Base-by-base conservation (phyloP, 2,113 vertebrate species). In the Megalops atlanticus region DNA sequence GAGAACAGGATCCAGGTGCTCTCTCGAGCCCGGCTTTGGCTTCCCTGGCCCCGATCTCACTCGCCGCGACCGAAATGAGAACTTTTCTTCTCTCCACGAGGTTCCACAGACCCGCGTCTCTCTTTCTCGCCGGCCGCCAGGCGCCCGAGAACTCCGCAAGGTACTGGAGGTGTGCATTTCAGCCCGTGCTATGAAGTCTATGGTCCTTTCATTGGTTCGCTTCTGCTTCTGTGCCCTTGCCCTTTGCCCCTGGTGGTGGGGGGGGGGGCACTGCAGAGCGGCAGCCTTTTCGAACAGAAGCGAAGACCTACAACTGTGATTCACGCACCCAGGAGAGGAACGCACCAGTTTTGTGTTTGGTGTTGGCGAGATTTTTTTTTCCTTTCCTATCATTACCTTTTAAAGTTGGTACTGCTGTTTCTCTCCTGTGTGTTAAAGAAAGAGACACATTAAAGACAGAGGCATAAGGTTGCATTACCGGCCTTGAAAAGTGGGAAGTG, bases 241-340 rank as follows among this genome's bases (percentile, higher is more conserved):
- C 69, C 33, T 33, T 38, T 8, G n/a, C 58, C 58, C 54, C 58
- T n/a, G 58, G 24, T 8, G n/a, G 2, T 24, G n/a, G 58, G 8
- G 27, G 58, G n/a, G 27, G 2, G 2, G 24, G 58, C n/a, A 64
- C 16, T 21, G 49, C 58, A 64, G 58, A 64, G 18, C 0, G 11
- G 8, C 58, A 8, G 33, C 27, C 16, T 69, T 71, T 38, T 38
- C 11, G 69, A 71, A 71, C 33, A 36, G 69, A 71, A 74, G 18
- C 38, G 7, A 43, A 74, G 74, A 76, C 74, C 74, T 76, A 47
- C 74, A 76, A 76, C 74, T 76, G 74, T 76, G 74, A 76, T 76
- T 38, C 74, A 31, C 74, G 6, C 43, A 47, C 43, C 21, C 3
- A n/a, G 38, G 74, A 76, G 72, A 41, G 43, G 40, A 33, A 24